A percentile compares a stretch with the other conserved stretches of the same genome.
These are phyloP conservation scores for Ephydatia muelleri DNA, from an alignment of 37 sponge, comb jelly and placozoan species.

Conservation along the genomic window DNA sequence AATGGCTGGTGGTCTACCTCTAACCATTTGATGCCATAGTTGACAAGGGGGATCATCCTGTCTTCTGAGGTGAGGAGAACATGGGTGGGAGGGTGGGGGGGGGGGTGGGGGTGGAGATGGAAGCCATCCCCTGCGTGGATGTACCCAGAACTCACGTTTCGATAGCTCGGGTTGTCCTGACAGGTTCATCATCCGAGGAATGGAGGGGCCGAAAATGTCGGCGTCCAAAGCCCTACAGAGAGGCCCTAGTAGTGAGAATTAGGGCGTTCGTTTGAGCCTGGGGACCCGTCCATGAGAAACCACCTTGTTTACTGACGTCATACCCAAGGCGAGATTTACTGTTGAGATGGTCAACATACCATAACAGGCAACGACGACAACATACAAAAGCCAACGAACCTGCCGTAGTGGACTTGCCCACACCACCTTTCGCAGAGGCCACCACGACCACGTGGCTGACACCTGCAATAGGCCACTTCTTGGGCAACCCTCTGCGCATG, in stretches of 20 bases:
- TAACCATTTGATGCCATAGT: conserved; percentile 95
- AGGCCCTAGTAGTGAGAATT: conserved; percentile 19
- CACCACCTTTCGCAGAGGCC: conserved; percentile 98
- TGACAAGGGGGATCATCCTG: conserved; percentile 85
- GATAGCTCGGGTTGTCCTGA: conserved; percentile 73
- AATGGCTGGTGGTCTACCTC: no score
- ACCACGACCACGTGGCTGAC: conserved; percentile 85
- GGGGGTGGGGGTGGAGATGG: neutral
- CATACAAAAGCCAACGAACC: conserved; percentile 37
- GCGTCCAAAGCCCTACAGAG: conserved; percentile 95
- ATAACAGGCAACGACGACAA: neutral
- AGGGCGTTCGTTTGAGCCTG: neutral
- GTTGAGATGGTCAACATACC: neutral
- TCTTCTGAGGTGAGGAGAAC: no score
- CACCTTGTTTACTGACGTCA: conserved; percentile 46
- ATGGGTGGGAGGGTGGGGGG: neutral
- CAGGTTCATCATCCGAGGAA: conserved; percentile 95
- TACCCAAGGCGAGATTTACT: conserved; percentile 68
- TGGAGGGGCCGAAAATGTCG: conserved; percentile 97
- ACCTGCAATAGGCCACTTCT: conserved; percentile 91
- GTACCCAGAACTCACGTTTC: conserved; percentile 53
- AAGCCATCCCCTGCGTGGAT: neutral
- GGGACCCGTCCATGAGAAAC: neutral
- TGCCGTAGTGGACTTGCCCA: conserved; percentile 96
- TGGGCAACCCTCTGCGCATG: conserved; percentile 72